phyloP scores from a whole-genome alignment of 2,113 vertebrate genomes.

The Nesoenas mayeri region DNA sequence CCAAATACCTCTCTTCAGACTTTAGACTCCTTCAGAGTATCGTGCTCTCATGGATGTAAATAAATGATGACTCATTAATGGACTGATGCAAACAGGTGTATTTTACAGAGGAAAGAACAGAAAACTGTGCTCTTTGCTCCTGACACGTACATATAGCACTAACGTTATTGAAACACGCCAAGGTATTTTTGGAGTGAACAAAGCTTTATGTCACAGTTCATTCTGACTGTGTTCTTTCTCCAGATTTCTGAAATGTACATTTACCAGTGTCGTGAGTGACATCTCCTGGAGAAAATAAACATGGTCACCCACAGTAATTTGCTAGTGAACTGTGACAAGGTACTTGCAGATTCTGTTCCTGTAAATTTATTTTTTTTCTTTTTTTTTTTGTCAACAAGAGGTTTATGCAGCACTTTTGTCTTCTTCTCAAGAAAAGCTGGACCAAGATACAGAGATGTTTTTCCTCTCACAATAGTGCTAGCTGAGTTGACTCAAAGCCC shows the following conservation, averaged over 20 bases:
- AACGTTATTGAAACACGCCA: constrained; percentile 5
- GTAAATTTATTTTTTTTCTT: neutral
- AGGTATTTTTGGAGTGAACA: constrained; percentile 5
- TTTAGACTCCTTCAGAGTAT: neutral
- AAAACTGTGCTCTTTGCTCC: neutral
- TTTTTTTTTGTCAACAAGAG: neutral
- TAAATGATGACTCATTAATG: constrained; percentile 20
- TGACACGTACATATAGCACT: neutral
- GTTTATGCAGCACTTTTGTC: neutral
- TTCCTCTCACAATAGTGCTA: neutral
- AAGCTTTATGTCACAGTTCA: neutral
- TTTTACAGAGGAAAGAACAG: neutral
- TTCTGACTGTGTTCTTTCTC: neutral
- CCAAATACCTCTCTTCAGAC: neutral
- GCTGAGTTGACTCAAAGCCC: neutral
- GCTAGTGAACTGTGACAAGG: neutral
- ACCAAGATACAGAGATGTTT: neutral
- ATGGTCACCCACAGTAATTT: neutral
- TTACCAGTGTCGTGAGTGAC: constrained; percentile 45
- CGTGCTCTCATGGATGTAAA: neutral
- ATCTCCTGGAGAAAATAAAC: constrained; percentile 59
- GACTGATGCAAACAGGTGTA: neutral
- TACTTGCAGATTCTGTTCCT: neutral
- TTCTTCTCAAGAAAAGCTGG: neutral
- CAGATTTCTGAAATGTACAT: neutral